phyloP scores from a whole-genome alignment of 1,140 invertebrate genomes.

The Camponotus floridanus region DNA sequence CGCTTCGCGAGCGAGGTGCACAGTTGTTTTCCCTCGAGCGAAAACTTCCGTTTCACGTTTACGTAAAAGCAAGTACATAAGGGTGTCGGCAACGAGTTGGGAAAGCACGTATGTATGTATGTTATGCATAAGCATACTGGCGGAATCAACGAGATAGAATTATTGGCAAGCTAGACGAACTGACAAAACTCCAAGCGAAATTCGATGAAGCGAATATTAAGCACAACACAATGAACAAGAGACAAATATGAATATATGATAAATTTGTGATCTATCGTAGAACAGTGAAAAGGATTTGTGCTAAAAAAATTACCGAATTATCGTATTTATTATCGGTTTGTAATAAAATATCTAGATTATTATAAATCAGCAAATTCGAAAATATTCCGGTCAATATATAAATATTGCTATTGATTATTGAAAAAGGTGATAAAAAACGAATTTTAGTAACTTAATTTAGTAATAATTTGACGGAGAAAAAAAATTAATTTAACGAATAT shows the following conservation, averaged over 20 bases:
- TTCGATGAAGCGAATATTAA: constrained; percentile 25
- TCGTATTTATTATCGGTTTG: not conserved
- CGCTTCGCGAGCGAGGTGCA: constrained; percentile 17
- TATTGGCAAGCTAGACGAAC: not conserved
- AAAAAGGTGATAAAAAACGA: not conserved
- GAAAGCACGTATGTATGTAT: constrained; percentile 31
- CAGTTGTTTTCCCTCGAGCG: constrained; percentile 13
- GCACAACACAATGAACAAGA: not conserved
- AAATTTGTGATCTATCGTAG: not conserved
- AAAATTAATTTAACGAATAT: constrained; percentile 21
- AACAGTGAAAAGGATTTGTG: not conserved
- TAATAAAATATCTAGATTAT: not conserved
- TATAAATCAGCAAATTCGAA: not conserved
- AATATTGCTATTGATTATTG: not conserved
- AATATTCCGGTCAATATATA: not conserved
- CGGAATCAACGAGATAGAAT: not conserved
- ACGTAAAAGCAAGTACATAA: constrained; percentile 32
- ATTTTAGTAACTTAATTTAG: constrained; percentile 1
- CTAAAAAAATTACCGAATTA: not conserved
- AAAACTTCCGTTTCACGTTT: constrained; percentile 35
- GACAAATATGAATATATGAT: not conserved
- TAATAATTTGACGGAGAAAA: not conserved
- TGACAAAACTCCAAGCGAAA: constrained; percentile 22
- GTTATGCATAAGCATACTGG: constrained; percentile 27
- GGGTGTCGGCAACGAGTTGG: constrained; percentile 59